phyloP scores from a whole-genome alignment of 2,888 invertebrate genomes.

The Sphecodes monilicornis region DNA sequence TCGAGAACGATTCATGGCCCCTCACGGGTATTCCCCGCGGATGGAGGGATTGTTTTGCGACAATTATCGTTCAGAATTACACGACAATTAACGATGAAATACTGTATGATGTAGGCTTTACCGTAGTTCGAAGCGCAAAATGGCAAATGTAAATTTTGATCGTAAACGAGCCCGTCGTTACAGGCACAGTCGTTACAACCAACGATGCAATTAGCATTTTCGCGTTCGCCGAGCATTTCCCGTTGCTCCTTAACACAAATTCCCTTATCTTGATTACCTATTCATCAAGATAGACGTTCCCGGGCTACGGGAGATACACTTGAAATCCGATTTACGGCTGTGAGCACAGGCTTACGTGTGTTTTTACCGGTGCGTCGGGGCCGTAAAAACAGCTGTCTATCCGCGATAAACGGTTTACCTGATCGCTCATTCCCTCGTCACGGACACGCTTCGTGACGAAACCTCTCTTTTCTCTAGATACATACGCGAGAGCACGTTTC shows the following conservation, averaged over 20 bases:
- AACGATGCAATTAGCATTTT: background rate
- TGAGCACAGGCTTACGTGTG: background rate
- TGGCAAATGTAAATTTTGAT: background rate
- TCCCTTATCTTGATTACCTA: constrained; percentile 28
- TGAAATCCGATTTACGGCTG: constrained; percentile 33
- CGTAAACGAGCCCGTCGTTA: background rate
- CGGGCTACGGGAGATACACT: constrained; percentile 1
- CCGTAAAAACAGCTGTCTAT: constrained; percentile 21
- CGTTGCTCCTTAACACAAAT: background rate
- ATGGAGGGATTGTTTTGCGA: no score
- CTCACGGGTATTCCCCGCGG: no score
- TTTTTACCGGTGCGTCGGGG: background rate
- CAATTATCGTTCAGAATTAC: no score
- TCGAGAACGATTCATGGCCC: no score
- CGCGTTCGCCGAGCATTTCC: background rate
- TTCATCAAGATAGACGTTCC: background rate
- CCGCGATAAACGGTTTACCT: constrained; percentile 37
- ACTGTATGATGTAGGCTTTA: no score
- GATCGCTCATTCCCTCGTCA: constrained; percentile 7
- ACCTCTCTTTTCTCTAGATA: background rate
- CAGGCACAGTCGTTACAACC: background rate
- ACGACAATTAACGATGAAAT: no score
- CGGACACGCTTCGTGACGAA: constrained; percentile 1
- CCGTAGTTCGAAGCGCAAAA: background rate
- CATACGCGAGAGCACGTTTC: constrained; percentile 27